These are phyloP conservation scores for Pipistrellus nathusii DNA, from an alignment of 2,797 vertebrate genomes.

Conservation along the genomic window DNA sequence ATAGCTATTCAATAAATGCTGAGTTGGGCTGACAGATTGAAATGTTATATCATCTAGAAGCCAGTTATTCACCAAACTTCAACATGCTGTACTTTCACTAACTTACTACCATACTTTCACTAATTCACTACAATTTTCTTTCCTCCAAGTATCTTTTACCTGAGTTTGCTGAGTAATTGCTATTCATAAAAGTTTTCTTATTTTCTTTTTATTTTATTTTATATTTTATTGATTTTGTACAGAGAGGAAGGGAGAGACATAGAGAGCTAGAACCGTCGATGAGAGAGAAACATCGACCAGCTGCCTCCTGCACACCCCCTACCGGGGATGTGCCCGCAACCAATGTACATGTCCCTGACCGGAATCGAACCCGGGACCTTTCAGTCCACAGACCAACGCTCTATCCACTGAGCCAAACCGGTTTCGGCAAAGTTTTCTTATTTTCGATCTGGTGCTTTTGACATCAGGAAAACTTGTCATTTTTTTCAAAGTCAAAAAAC, in stretches of 20 bases:
- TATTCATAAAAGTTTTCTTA: background rate
- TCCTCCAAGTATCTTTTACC: background rate
- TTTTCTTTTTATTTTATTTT: too few species aligned
- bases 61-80: background rate
- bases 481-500: conserved; percentile 32
- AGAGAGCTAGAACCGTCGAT: too few species aligned
- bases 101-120: background rate
- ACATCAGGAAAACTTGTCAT: background rate
- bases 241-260: too few species aligned
- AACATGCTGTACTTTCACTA: background rate
- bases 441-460: conserved; percentile 5
- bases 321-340: too few species aligned
- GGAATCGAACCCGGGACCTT: too few species aligned
- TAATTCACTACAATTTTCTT: background rate
- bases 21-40: background rate
- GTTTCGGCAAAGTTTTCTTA: background rate
- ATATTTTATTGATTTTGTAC: too few species aligned
- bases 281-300: too few species aligned
- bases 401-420: too few species aligned
- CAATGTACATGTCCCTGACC: too few species aligned
- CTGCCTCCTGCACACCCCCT: too few species aligned
- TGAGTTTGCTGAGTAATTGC: conserved; percentile 41
- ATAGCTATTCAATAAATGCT: background rate
- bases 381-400: too few species aligned
- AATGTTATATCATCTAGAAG: background rate